Evolutionary conservation across 2,113 vertebrate genomes (phyloP).

Genomic region (Pomatorhinus ruficollis): DNA sequence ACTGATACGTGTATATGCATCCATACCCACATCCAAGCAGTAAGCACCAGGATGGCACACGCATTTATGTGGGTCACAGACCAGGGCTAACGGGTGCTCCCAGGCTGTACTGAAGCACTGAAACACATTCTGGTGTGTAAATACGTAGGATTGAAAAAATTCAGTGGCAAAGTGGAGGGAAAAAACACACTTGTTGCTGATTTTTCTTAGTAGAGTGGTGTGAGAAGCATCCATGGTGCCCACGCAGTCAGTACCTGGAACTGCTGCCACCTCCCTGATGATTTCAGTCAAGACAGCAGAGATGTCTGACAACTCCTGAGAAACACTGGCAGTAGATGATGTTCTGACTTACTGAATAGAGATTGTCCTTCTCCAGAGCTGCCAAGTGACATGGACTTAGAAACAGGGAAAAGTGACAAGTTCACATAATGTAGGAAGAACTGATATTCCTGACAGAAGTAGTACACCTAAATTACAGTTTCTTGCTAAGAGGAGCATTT

Average conservation of each 20-base stretch:
- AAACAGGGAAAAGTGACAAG: background rate
- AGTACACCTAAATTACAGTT: background rate
- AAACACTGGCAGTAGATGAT: background rate
- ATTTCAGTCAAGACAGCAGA: background rate
- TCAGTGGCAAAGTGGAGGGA: background rate
- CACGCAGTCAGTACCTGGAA: background rate
- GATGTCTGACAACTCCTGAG: background rate
- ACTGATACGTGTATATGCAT: accelerated
- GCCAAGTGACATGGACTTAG: background rate
- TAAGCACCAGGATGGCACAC: background rate
- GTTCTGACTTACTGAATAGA: background rate
- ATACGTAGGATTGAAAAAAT: background rate
- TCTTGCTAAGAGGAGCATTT: background rate
- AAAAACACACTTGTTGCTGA: background rate
- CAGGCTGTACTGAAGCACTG: background rate
- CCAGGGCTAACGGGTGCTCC: background rate
- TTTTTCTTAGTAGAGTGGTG: background rate
- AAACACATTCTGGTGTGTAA: background rate
- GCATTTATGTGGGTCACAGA: background rate
- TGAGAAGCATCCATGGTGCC: background rate
- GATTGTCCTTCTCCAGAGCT: background rate
- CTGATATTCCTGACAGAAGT: background rate
- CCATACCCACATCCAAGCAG: background rate
- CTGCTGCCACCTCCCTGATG: background rate
- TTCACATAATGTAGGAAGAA: background rate